Base-by-base conservation (phyloP, 2,113 vertebrate genomes). In the Proteles cristata region DNA sequence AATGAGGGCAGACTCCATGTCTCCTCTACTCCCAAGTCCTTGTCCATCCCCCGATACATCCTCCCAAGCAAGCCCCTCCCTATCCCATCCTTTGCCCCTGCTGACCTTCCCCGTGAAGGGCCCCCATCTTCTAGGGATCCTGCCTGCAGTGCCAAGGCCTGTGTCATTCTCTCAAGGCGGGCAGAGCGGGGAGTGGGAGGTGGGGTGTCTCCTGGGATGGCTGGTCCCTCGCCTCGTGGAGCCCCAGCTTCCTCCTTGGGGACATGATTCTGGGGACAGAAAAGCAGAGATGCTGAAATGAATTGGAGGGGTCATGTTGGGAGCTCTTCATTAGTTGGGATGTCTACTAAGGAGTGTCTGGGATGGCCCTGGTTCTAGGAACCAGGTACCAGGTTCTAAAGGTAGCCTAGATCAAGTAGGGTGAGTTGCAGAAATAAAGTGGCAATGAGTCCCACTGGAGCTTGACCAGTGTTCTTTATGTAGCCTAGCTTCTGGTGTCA, bases 101-200 rank as follows among this genome's bases (percentile, higher is more conserved):
- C 98, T 97, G 82, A 99, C 99, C 99, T 99, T 98, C 97, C 96
- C 50, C 99, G 99, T 50, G 99, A 98, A 9, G 99, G 99, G 1
- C 99, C 98, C 28, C 99, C 99, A 77, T 99, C 99, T 28, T 99
- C 99, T 23, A 99, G 98, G 96, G 99, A 98, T 63, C 97, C 98
- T 0, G 99, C 99, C 4, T 99, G 99, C 88, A 99, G 93, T 3
- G 98, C 97, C 96, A 99, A 99, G 83, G 99, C 99, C 96, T 99
- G 99, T 11, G 99, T 98, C 99, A 99, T 99, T 85, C 99, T 98
- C 97, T 99, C 99, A 87, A 99, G 96, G 58, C 99, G 99, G 87
- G 99, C 99, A 0, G 99, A 99, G 0, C 99, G 99, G 45, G 99
- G 99, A 7, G 99, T 99, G 25, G 99, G 98, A 0, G 99, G 99